Percentiles rank a stretch among this genome's conserved stretches.
phyloP scores from a whole-genome alignment of 2,113 vertebrate genomes.

The Seriola rivoliana region DNA sequence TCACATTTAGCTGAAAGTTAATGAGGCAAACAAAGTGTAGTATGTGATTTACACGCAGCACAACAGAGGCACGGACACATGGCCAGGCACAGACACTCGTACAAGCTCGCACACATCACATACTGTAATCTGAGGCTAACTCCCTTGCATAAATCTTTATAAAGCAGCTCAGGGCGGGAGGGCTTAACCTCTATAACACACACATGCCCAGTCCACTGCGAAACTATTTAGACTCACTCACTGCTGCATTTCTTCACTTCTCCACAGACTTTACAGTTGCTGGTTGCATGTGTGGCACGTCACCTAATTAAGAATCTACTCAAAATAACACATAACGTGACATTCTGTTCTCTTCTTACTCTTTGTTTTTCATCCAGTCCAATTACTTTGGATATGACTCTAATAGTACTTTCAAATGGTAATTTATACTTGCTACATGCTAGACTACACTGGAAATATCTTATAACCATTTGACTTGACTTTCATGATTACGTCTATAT shows the following conservation, averaged over 20 bases:
- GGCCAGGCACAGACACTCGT: constrained; percentile 13
- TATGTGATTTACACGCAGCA: constrained; percentile 31
- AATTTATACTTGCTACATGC: neutral
- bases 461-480: neutral
- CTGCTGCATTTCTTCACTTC: constrained; percentile 18
- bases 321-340: neutral
- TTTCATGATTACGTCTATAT: neutral
- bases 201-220: constrained; percentile 26
- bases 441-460: neutral
- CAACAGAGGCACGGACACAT: constrained; percentile 38
- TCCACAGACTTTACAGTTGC: neutral
- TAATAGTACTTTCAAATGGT: neutral
- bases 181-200: constrained; percentile 67
- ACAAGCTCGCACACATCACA: constrained; percentile 36
- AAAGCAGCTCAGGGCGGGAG: constrained; percentile 75
- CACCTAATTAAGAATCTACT: neutral
- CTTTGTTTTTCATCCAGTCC: neutral
- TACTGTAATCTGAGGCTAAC: constrained; percentile 71
- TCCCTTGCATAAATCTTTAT: constrained; percentile 76
- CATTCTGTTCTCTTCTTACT: neutral
- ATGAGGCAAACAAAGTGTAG: constrained; percentile 30
- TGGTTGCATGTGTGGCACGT: neutral
- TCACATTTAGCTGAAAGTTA: constrained; percentile 41
- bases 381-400: neutral
- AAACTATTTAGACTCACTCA: constrained; percentile 29